Percentiles rank a stretch among this genome's conserved stretches.
Evolutionary conservation across 2,797 vertebrate genomes (phyloP).

Genomic region (Prunella strophiata): DNA sequence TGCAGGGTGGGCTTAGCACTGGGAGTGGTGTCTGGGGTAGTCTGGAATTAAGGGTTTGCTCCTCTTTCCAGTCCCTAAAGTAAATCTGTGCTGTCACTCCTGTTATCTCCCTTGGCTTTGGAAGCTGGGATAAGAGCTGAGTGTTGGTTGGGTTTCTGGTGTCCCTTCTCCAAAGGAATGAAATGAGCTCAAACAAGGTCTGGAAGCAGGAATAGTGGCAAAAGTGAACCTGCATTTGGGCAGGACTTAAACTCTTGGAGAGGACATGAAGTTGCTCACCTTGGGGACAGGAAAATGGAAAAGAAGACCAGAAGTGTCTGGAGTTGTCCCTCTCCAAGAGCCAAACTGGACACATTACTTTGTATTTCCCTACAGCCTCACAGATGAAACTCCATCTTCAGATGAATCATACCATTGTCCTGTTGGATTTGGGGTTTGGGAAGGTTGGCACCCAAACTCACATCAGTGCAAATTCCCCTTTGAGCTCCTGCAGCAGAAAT

Average conservation of each 20-base stretch:
- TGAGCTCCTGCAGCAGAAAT: not conserved
- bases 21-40: rapidly evolving
- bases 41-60: not conserved
- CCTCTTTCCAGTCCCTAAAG: not conserved
- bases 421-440: not conserved
- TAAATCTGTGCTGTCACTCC: not conserved
- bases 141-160: not conserved
- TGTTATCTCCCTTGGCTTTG: not conserved
- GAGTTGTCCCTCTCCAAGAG: not conserved
- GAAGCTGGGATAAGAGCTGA: not conserved
- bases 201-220: not conserved
- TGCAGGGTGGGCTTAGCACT: not conserved
- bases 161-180: not conserved
- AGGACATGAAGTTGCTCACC: rapidly evolving
- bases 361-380: not conserved
- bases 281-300: not conserved
- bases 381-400: not conserved
- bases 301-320: rapidly evolving
- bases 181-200: not conserved
- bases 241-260: rapidly evolving
- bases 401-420: rapidly evolving
- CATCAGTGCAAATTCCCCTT: not conserved
- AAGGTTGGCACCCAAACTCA: not conserved
- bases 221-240: not conserved
- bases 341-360: rapidly evolving